Conservation (phyloP, 92 coral and sea anemone genomes). For the Montipora capitata region DNA sequence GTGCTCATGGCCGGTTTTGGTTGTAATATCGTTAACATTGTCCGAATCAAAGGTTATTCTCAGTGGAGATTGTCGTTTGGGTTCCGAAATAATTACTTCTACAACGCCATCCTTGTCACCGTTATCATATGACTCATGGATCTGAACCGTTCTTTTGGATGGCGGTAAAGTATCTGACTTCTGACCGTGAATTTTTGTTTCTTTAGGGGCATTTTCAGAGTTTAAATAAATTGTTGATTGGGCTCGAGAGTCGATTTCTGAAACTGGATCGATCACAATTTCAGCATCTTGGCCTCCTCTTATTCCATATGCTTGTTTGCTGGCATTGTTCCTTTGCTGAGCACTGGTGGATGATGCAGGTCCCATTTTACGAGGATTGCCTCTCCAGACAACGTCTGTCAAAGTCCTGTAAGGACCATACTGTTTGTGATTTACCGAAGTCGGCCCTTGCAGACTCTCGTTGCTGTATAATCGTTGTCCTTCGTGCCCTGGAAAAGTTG, state of each 20-base stretch:
- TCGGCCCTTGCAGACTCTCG: background rate
- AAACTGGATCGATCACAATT: conserved; percentile 4
- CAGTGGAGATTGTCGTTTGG: background rate
- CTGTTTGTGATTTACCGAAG: conserved; percentile 9
- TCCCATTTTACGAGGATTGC: background rate
- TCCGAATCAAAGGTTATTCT: background rate
- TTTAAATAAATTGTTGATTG: background rate
- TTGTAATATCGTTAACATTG: background rate
- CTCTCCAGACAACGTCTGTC: background rate
- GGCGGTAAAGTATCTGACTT: background rate
- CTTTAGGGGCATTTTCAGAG: background rate
- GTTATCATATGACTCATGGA: background rate
- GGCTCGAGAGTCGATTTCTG: background rate
- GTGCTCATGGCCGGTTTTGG: background rate
- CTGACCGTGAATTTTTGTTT: background rate
- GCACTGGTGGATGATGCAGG: background rate
- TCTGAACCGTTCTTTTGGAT: background rate
- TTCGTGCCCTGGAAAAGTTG: background rate
- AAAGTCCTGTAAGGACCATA: conserved; percentile 11
- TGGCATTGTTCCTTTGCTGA: background rate
- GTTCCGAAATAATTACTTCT: background rate
- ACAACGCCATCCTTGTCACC: conserved; percentile 1
- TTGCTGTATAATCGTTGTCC: background rate
- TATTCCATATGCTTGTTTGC: background rate
- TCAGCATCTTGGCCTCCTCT: background rate